phyloP scores from a whole-genome alignment of 2,888 invertebrate species.

The Lasioglossum pauxillum region DNA sequence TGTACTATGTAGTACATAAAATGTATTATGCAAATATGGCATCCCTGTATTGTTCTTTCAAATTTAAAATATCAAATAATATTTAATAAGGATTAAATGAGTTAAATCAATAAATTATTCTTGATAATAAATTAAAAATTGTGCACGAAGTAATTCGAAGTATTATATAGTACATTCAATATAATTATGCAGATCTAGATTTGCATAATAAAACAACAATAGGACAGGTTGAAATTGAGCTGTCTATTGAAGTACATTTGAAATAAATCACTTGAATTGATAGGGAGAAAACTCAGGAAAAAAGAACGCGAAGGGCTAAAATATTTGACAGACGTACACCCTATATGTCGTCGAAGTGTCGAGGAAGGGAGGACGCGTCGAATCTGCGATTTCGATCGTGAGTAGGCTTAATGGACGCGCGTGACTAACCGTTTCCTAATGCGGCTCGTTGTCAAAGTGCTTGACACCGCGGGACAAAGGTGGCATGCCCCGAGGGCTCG shows the following conservation, averaged over 20 bases:
- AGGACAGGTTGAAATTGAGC: neutral
- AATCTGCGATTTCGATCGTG: constrained; percentile 68
- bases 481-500: constrained; percentile 12
- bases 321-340: neutral
- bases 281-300: neutral
- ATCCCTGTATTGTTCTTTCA: no score
- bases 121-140: no score
- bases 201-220: neutral
- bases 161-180: no score
- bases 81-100: no score
- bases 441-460: constrained; percentile 66
- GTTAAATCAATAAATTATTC: no score
- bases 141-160: no score
- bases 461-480: constrained; percentile 47
- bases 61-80: no score
- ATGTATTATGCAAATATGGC: no score
- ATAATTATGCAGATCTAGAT: neutral
- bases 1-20: no score
- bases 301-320: neutral
- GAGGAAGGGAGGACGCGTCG: constrained; percentile 44
- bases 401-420: constrained; percentile 65
- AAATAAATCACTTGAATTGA: neutral
- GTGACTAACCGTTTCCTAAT: constrained; percentile 69
- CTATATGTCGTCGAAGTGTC: neutral
- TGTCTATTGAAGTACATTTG: neutral